Evolutionary conservation across 1,140 invertebrate species (phyloP), one percentile per base, ranked within the genome.

Genomic region (Drosophila repletoides): DNA sequence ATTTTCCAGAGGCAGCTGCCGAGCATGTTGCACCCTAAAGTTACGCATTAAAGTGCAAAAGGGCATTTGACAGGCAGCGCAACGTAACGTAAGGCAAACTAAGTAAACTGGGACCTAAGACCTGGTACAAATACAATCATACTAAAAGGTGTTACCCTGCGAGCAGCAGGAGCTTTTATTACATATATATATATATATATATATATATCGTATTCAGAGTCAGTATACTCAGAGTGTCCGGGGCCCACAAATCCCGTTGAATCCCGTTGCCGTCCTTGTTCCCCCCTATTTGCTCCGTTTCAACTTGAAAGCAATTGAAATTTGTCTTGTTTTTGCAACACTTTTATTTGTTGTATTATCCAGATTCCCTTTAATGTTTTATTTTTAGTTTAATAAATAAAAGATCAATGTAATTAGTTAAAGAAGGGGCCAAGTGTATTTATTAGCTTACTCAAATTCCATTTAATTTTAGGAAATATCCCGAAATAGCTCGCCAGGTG

Each of bases 61-160:
- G 22, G 28, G 22, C 22, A 41, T 40, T 22, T 40, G 17, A 36
- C 26, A 26, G 31, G 6, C 19, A 36, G 28, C n/a, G n/a, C n/a
- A n/a, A n/a, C n/a, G 43, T n/a, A 33, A 31, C 6, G 6, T 12
- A 12, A n/a, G 29, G 55, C 19, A 31, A 46, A 45, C 21, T 41
- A 51, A 26, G 2, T 52, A 4, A 15, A 5, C 14, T 41, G 7
- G 1, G 21, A 21, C n/a, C n/a, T 12, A 24, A 33, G 60, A 53
- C 45, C 45, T 72, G 68, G 7, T 46, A 49, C 63, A 68, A 72
- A 69, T 58, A 69, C 75, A 77, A 77, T 77, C 74, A 77, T 53
- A 77, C 74, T 77, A 77, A 77, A 77, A 77, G 74, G 75, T 77
- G 75, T 77, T 64, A 69, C 63, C 52, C 68, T 56, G 66, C 67